phyloP scores from a whole-genome alignment of 2,797 vertebrate species.

The Phrynocephalus forsythii region DNA sequence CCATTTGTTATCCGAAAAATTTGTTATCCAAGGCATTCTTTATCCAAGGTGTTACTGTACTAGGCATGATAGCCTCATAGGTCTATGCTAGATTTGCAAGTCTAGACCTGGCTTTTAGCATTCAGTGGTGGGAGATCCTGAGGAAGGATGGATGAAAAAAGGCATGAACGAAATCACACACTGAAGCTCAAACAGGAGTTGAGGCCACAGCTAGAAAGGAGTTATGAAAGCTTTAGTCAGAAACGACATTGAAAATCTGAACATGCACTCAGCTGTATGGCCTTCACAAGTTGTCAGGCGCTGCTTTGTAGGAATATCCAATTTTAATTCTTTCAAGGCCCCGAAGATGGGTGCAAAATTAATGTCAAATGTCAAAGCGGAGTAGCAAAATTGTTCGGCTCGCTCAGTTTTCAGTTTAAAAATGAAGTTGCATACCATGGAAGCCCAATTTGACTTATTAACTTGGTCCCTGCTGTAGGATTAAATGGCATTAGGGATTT shows the following conservation, averaged over 20 bases:
- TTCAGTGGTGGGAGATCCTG: not conserved
- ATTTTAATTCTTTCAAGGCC: not conserved
- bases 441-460: not conserved
- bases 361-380: not conserved
- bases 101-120: not conserved
- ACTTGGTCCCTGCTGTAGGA: not conserved
- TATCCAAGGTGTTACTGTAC: no score
- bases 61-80: not conserved
- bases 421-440: not conserved
- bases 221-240: not conserved
- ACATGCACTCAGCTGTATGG: not conserved
- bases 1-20: no score
- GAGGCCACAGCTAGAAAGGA: not conserved
- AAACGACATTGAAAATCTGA: not conserved
- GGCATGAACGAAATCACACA: not conserved
- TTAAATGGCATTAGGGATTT: not conserved
- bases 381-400: no score
- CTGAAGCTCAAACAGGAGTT: not conserved
- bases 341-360: not conserved
- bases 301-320: not conserved
- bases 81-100: no score
- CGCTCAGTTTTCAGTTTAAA: not conserved
- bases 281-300: not conserved
- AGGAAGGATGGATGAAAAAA: not conserved
- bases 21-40: no score